Percentiles rank a stretch among this genome's conserved stretches.
Evolutionary conservation across 2,888 invertebrate genomes (phyloP).

Genomic region (Invenusta paracnida): DNA sequence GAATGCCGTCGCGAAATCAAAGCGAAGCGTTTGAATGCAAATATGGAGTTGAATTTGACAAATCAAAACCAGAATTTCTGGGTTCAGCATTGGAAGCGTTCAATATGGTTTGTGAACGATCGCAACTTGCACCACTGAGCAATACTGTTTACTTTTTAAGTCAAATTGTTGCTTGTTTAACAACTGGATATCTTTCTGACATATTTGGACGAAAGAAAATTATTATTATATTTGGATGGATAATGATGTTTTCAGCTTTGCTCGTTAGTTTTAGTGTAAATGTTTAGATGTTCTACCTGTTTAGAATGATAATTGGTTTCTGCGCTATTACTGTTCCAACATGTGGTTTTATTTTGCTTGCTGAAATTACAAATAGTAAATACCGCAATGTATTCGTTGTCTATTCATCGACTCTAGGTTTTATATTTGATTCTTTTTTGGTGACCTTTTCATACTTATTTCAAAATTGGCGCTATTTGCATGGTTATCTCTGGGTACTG

Average conservation of each 20-base stretch:
- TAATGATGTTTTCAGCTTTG: background rate
- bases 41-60: background rate
- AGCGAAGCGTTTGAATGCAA: background rate
- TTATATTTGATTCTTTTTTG: background rate
- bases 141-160: background rate
- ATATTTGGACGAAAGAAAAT: background rate
- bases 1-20: background rate
- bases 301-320: background rate
- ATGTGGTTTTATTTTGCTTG: background rate
- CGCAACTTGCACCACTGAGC: background rate
- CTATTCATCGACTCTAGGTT: background rate
- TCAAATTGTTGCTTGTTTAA: background rate
- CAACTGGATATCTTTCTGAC: background rate
- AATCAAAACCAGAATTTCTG: background rate
- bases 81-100: background rate
- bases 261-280: background rate
- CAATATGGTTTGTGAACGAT: constrained; percentile 2
- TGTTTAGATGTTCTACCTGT: background rate
- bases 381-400: background rate
- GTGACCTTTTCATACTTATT: background rate
- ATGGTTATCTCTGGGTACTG: background rate
- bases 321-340: background rate
- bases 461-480: background rate
- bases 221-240: background rate
- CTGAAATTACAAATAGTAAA: background rate